A percentile compares a stretch with the other conserved stretches of the same genome.
phyloP scores from a whole-genome alignment of 2,797 vertebrate species.

The Melanotaenia maccullochi region DNA sequence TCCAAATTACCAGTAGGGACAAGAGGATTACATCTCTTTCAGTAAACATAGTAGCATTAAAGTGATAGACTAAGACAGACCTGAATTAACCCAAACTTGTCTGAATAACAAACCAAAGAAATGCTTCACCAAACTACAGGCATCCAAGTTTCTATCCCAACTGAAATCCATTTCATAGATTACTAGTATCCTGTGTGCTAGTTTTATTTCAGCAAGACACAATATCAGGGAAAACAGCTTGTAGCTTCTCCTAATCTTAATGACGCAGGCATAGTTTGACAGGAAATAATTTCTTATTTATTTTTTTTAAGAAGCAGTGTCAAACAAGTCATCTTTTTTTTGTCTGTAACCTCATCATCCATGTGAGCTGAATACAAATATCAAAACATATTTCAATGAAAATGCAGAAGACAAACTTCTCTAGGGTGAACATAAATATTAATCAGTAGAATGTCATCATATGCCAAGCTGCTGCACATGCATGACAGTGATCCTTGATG shows the following conservation, averaged over 20 bases:
- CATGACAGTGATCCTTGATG: slow-evolving; percentile 10
- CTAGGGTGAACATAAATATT: slow-evolving; percentile 18
- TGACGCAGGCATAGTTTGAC: slow-evolving; percentile 30
- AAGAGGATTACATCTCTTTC: slow-evolving; percentile 2
- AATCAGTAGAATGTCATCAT: slow-evolving; percentile 31
- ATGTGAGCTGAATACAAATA: slow-evolving; percentile 25
- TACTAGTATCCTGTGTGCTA: slow-evolving; percentile 9
- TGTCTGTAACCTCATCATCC: slow-evolving; percentile 17
- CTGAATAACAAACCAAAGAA: slow-evolving; percentile 16
- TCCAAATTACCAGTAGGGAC: neutral
- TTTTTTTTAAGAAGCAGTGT: slow-evolving; percentile 19
- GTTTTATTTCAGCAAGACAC: slow-evolving; percentile 9
- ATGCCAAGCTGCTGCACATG: slow-evolving; percentile 32
- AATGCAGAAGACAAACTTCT: slow-evolving; percentile 13
- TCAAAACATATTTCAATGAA: slow-evolving; percentile 1
- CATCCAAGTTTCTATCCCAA: slow-evolving; percentile 1
- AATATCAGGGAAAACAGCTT: neutral
- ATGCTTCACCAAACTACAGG: slow-evolving; percentile 11
- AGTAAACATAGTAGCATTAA: too few relatives aligned
- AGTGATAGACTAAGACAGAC: slow-evolving; percentile 1
- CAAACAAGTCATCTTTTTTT: slow-evolving; percentile 13
- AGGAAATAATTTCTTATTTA: slow-evolving; percentile 28
- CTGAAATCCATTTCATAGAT: slow-evolving; percentile 3
- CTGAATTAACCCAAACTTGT: slow-evolving; percentile 7
- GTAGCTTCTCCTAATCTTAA: slow-evolving; percentile 13